Evolutionary conservation across 2,113 vertebrate species (phyloP), one percentile per base, ranked within the genome.

Genomic region (Falco punctatus): DNA sequence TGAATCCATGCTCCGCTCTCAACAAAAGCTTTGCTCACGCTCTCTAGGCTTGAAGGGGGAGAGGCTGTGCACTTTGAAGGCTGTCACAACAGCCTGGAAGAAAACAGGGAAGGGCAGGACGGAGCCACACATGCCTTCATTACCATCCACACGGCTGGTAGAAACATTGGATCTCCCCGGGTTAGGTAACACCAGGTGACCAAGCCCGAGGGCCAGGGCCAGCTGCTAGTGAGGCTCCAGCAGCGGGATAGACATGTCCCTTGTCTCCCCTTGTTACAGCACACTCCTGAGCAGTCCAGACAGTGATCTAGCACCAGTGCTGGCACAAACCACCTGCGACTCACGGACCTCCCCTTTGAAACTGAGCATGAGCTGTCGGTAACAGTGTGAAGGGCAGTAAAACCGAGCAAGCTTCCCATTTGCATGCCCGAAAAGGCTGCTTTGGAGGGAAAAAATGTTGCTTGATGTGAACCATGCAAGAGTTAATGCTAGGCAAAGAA

Each of bases 81-180:
- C 38, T 5, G 6, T 19, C 58, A 67, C 52, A 59, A 54, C n/a
- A 75, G n/a, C n/a, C 57, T 69, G 7, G 2, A 28, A 92, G 35
- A 32, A 52, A 70, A 35, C 1, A 30, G 40, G 14, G 10, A 58
- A 72, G 46, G 40, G 35, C 33, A 58, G 44, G 64, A 30, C 17
- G 4, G 4, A 77, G 61, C 21, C 49, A 26, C 40, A 9, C 0
- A 0, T 77, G n/a, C 44, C 64, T 81, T 77, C 44, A 5, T n/a
- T 64, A 13, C 62, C 17, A 32, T 73, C 72, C 33, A 5, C 0
- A 0, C n/a, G 38, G 33, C 77, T 80, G 35, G 9, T 13, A 75
- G 67, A 75, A 79, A 71, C 21, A 7, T 7, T 19, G 7, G 9
- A 11, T 49, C 8, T 72, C 16, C 24, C 11, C 14, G 3, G 24